A percentile compares a stretch with the other conserved stretches of the same genome.
These are phyloP conservation scores for Pantala flavescens DNA, from an alignment of 1,140 invertebrate genomes.

Conservation along the genomic window DNA sequence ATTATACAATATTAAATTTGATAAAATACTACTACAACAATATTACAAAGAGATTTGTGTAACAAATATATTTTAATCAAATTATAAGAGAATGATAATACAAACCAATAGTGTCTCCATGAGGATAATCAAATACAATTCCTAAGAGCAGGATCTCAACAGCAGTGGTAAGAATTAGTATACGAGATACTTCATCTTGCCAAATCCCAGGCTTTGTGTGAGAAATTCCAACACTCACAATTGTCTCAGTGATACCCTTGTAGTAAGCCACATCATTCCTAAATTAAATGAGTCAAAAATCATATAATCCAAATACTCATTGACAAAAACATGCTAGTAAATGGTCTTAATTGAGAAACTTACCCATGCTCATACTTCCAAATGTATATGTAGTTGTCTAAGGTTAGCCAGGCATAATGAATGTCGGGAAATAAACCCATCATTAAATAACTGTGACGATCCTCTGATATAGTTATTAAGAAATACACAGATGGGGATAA, in stretches of 20 bases:
- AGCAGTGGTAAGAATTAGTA: slow-evolving; percentile 82
- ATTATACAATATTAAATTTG: too few relatives aligned
- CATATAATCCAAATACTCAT: background rate
- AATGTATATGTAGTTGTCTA: slow-evolving; percentile 96
- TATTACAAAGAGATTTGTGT: too few relatives aligned
- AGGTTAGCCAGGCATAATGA: slow-evolving; percentile 88
- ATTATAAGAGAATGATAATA: background rate
- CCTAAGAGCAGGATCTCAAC: slow-evolving; percentile 87
- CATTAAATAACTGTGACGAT: background rate
- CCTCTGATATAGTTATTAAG: background rate
- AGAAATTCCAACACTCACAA: slow-evolving; percentile 74
- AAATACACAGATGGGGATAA: too few relatives aligned
- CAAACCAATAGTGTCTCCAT: background rate
- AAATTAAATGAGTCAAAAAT: slow-evolving; percentile 15
- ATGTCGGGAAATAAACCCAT: slow-evolving; percentile 88
- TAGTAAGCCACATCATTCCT: slow-evolving; percentile 74
- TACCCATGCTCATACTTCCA: slow-evolving; percentile 88
- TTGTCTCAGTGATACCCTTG: slow-evolving; percentile 83
- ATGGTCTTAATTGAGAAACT: slow-evolving; percentile 15
- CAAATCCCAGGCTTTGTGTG: slow-evolving; percentile 79
- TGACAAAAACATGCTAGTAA: too few relatives aligned
- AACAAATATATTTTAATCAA: too few relatives aligned
- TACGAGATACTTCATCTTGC: slow-evolving; percentile 82
- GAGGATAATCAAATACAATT: slow-evolving; percentile 42
- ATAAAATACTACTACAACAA: too few relatives aligned